Percentiles rank a stretch among this genome's conserved stretches.
phyloP scores from a whole-genome alignment of 1,140 invertebrate genomes.

The Globodera ellingtonae region DNA sequence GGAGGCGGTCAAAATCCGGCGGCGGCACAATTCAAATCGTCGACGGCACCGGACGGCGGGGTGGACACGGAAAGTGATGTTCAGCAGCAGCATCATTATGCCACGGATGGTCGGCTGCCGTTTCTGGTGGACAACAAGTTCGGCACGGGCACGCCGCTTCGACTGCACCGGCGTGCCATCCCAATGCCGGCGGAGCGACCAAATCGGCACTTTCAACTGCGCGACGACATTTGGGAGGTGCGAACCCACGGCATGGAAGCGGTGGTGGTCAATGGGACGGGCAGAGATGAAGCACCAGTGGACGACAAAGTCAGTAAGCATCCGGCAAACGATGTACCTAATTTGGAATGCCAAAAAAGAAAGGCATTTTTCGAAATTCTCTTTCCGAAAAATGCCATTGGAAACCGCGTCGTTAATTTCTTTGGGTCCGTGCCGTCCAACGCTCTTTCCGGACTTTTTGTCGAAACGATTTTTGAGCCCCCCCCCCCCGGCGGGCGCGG shows the following conservation, averaged over 20 bases:
- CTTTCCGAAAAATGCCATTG: background rate
- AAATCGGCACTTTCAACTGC: slow-evolving; percentile 3
- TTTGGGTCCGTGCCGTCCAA: background rate
- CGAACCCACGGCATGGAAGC: background rate
- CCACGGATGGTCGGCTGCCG: too few species aligned
- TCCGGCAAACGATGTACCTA: background rate
- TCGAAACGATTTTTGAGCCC: too few species aligned
- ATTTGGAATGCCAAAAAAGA: background rate
- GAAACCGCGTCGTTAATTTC: background rate
- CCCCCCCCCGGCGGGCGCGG: too few species aligned
- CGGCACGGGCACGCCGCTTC: background rate
- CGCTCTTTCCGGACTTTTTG: too few species aligned
- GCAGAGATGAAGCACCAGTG: background rate
- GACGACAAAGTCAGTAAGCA: background rate
- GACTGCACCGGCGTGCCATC: background rate
- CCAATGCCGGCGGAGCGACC: background rate
- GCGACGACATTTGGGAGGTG: slow-evolving; percentile 2
- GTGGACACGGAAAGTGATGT: too few species aligned
- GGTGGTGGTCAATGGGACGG: background rate
- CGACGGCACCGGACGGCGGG: too few species aligned
- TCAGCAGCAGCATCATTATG: too few species aligned
- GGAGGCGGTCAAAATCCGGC: background rate
- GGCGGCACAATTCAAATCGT: background rate
- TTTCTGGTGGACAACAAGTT: too few species aligned
- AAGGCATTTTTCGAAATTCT: background rate